Percentiles rank a stretch among this genome's conserved stretches.
phyloP scores from a whole-genome alignment of 1,140 invertebrate genomes.

The Drosophila funebris region DNA sequence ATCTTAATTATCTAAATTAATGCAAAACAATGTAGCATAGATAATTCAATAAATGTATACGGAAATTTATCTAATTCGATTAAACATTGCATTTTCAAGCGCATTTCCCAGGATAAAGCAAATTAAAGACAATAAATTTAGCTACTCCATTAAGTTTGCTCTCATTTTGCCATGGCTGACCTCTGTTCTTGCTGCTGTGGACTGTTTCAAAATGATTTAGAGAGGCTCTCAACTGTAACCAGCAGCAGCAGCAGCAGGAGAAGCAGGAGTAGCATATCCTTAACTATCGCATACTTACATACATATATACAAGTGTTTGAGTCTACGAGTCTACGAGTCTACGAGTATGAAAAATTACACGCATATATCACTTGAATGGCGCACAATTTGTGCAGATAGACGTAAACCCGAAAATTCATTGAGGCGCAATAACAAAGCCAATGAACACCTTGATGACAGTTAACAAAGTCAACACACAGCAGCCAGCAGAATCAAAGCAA shows the following conservation, averaged over 20 bases:
- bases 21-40: not conserved
- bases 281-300: slow-evolving; percentile 14
- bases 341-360: slow-evolving; percentile 48
- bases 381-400: slow-evolving; percentile 47
- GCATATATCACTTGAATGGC: slow-evolving; percentile 57
- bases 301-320: no score
- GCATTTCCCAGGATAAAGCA: slow-evolving; percentile 14
- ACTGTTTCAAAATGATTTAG: slow-evolving; percentile 41
- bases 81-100: slow-evolving; percentile 5
- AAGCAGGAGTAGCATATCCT: not conserved
- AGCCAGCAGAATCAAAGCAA: not conserved
- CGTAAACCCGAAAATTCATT: slow-evolving; percentile 60
- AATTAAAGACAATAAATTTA: slow-evolving; percentile 46
- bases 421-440: slow-evolving; percentile 80
- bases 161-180: slow-evolving; percentile 15
- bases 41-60: slow-evolving; percentile 7
- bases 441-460: slow-evolving; percentile 81
- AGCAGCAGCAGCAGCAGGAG: slow-evolving; percentile 6
- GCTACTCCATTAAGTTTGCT: slow-evolving; percentile 31
- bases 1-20: slow-evolving; percentile 1
- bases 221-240: slow-evolving; percentile 38
- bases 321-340: no score
- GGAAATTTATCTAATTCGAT: slow-evolving; percentile 19
- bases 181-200: not conserved
- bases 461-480: slow-evolving; percentile 58